A percentile compares a stretch with the other conserved stretches of the same genome.
These are phyloP conservation scores for Halocynthia aurantium DNA, from an alignment of 23 tunicate genomes.

Conservation along the genomic window DNA sequence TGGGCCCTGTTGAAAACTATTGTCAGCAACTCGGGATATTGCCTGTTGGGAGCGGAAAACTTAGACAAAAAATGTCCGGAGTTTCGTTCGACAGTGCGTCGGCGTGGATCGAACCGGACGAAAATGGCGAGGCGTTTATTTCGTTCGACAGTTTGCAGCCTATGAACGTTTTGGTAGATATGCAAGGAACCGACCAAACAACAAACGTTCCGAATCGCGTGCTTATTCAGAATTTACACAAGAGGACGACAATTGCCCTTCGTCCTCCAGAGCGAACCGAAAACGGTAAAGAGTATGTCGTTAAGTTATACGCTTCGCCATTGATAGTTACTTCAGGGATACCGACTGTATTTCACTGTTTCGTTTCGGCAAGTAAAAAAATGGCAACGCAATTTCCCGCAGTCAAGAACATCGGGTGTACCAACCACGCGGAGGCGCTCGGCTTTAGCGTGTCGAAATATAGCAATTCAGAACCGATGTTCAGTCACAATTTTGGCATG, in stretches of 20 bases:
- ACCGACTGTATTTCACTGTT: constrained; percentile 32
- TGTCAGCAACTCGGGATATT: constrained; percentile 1
- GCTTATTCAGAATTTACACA: too few species aligned
- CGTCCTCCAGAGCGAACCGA: constrained; percentile 20
- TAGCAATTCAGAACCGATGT: constrained; percentile 1
- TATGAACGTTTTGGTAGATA: constrained; percentile 23
- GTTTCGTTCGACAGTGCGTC: background rate
- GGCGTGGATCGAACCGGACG: constrained; percentile 26
- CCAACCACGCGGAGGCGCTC: constrained; percentile 5
- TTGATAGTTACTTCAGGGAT: constrained; percentile 9
- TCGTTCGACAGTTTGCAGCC: constrained; percentile 27
- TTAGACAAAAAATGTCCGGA: background rate
- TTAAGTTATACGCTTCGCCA: constrained; percentile 44
- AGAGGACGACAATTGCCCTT: constrained; percentile 6
- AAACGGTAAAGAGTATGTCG: background rate
- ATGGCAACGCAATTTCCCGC: too few species aligned
- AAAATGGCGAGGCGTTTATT: constrained; percentile 11
- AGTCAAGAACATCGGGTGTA: constrained; percentile 2
- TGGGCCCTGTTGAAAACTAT: constrained; percentile 17
- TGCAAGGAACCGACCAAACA: background rate
- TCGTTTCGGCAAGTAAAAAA: background rate
- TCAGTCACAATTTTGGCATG: background rate
- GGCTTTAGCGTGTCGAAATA: background rate
- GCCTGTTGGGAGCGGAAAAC: constrained; percentile 15
- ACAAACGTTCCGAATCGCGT: too few species aligned